Conservation (phyloP, 2,888 invertebrate species). For the Leucophenga montana region DNA sequence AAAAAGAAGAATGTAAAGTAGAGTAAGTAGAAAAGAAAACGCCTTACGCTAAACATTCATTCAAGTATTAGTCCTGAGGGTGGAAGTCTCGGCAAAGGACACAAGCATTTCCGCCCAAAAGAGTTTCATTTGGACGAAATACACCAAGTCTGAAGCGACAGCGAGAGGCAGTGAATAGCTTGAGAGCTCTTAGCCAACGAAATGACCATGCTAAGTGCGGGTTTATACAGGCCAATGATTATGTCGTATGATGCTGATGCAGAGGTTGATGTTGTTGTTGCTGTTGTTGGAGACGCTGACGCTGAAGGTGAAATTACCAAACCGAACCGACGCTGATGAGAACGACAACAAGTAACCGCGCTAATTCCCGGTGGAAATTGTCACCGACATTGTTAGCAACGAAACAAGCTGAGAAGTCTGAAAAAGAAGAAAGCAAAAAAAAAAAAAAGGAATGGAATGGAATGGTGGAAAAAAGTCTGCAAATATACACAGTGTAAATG, state of each 20-base stretch:
- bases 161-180: constrained; percentile 14
- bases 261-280: too few species aligned
- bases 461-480: constrained; percentile 1
- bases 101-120: constrained; percentile 59
- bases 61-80: constrained; percentile 59
- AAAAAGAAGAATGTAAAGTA: not conserved
- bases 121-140: constrained; percentile 43
- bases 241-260: constrained; percentile 21
- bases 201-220: constrained; percentile 69
- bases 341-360: constrained; percentile 52
- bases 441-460: constrained; percentile 28
- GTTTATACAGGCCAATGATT: constrained; percentile 68
- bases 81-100: not conserved
- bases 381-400: constrained; percentile 49
- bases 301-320: not conserved
- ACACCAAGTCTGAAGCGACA: constrained; percentile 31
- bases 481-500: constrained; percentile 25
- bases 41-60: constrained; percentile 67
- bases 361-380: constrained; percentile 65
- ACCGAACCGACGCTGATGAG: constrained; percentile 42
- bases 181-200: constrained; percentile 42
- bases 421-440: constrained; percentile 25
- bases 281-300: too few species aligned
- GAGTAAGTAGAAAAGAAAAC: constrained; percentile 23
- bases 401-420: constrained; percentile 34